Base-by-base conservation (phyloP, 1,140 invertebrate species). In the Zophobas atratus region DNA sequence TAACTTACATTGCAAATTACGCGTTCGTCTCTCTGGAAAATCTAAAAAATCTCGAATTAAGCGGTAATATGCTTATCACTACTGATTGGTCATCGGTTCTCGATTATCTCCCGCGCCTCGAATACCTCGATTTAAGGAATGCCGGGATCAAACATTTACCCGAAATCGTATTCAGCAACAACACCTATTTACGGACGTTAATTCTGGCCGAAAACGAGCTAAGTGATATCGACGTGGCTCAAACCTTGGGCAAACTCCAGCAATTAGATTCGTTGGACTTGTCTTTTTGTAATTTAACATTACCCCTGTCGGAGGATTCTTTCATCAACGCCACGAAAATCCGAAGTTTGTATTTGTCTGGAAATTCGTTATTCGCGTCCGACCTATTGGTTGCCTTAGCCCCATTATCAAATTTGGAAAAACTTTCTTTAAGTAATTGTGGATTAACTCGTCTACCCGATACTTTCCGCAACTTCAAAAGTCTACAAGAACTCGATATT, bases 271-370 rank as follows among this genome's bases (percentile, higher is more conserved):
- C 89, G n/a, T 83, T 93, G 32, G 92, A 94, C 86, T 83, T 93
- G 46, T 93, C 92, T 0, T 90, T 93, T 78, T 93, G 92, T 80
- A 90, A 91, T 82, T 88, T 93, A n/a, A 88, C 89, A 72, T 90
- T 91, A 48, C 90, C 90, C 1, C 84, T 94, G 57, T 91, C 92
- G 1, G 91, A 92, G 60, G 90, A 92, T 81, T 90, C 92, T 1
- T 94, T 94, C 81, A 88, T 88, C 32, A 93, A 93, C 80, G 90
- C 92, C 0, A 92, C 91, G 6, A 91, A 91, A 84, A 84, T 94
- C 6, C 89, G 91, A 73, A 90, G 88, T 8, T 87, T 93, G 1
- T 90, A 92, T 84, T 84, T 94, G 32, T 91, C 90, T 43, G 92
- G 92, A 4, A 94, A 94, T 85, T 90, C 90, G 1, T 86, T 93